Percentiles rank a stretch among this genome's conserved stretches.
These are phyloP conservation scores for Drosophila subobscura DNA, from an alignment of 1,140 invertebrate species.

Conservation along the genomic window DNA sequence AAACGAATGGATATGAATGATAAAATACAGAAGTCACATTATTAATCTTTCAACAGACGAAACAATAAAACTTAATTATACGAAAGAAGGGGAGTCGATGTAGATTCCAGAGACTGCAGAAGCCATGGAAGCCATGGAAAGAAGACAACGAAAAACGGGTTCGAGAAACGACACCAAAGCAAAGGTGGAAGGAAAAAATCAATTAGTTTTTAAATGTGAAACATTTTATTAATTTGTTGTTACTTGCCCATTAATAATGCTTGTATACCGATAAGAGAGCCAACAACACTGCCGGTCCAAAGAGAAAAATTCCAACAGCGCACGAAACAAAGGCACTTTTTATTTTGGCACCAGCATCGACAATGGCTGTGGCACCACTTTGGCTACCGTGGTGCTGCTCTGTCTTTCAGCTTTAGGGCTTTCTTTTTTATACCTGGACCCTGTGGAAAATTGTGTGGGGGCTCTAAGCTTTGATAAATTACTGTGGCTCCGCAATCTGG, in stretches of 20 bases:
- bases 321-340: slow-evolving; percentile 57
- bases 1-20: slow-evolving; percentile 52
- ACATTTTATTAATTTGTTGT: slow-evolving; percentile 82
- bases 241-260: slow-evolving; percentile 52
- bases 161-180: slow-evolving; percentile 30
- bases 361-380: slow-evolving; percentile 44
- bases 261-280: slow-evolving; percentile 10
- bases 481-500: slow-evolving; percentile 65
- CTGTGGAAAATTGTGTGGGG: slow-evolving; percentile 34
- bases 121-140: background rate
- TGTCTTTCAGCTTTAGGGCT: slow-evolving; percentile 44
- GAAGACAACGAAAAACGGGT: slow-evolving; percentile 27
- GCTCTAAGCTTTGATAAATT: slow-evolving; percentile 67
- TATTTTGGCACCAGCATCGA: slow-evolving; percentile 49
- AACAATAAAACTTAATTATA: slow-evolving; percentile 82
- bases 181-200: slow-evolving; percentile 69
- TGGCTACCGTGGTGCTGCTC: slow-evolving; percentile 58
- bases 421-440: slow-evolving; percentile 51
- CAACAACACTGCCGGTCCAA: slow-evolving; percentile 27
- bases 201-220: slow-evolving; percentile 83
- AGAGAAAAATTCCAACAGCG: slow-evolving; percentile 39
- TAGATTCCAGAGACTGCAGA: slow-evolving; percentile 21
- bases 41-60: slow-evolving; percentile 77
- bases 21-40: slow-evolving; percentile 76
- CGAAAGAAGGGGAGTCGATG: slow-evolving; percentile 40